Base-by-base conservation (phyloP, 2,888 invertebrate genomes). In the Ectemnius continuus region DNA sequence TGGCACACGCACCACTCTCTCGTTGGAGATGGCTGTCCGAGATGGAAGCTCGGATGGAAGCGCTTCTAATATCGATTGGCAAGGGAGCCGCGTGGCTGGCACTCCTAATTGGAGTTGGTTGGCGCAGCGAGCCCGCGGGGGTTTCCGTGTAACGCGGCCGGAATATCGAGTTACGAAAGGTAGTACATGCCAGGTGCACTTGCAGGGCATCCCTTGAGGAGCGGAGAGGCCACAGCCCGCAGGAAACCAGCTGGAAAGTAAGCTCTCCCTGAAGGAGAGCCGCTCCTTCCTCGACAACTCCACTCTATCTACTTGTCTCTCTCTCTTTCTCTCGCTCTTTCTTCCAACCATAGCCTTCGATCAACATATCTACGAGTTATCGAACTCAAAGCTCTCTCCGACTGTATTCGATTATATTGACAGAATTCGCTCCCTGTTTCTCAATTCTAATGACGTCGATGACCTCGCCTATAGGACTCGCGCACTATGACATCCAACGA, bases 161-260 rank as follows among this genome's bases (percentile, higher is more conserved):
- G 81, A 36, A 36, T 81, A 71, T 81, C 81, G 76, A 23, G 70
- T 81, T 81, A 81, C 79, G 75, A 76, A 76, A 79, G 73, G 68
- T 81, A 70, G 16, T 52, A 52, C 64, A 74, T 56, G 74, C 67
- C 71, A 68, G 71, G 66, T 36, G 63, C 79, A 79, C 79, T 79
- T 79, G 72, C 58, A 68, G 70, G 81, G 75, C 64, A 60, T 81
- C 79, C 70, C 61, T 36, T 28, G 48, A 61, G 16, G 52, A 52
- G 52, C 52, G 16, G 4, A 14, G 14, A 11, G 36, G 52, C 52
- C 52, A 52, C 16, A 28, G 18, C 16, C 52, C 52, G 23, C 16
- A 59, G 61, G 45, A 61, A 73, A 61, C 75, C 67, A 67, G 64
- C 64, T 61, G 23, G 63, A 26, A 56, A 58, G 18, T 59, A 57